Conservation (phyloP, 1,140 invertebrate genomes). For the Eriosoma lanigerum region DNA sequence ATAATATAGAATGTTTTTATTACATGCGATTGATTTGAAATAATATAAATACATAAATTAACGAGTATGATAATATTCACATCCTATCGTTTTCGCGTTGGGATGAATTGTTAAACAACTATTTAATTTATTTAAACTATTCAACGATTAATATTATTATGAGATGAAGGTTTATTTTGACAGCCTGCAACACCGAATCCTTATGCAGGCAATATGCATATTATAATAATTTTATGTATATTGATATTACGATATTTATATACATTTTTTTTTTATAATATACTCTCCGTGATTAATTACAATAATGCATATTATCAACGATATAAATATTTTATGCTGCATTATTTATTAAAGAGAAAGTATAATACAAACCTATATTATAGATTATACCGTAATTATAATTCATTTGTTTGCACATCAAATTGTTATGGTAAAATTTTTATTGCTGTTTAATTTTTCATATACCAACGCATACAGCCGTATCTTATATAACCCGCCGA, state of each 20-base stretch:
- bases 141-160: too few relatives aligned
- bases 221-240: neutral
- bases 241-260: neutral
- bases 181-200: too few relatives aligned
- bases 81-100: too few relatives aligned
- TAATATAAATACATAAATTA: too few relatives aligned
- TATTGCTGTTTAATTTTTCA: neutral
- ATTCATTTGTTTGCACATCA: slow-evolving; percentile 13
- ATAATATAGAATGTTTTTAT: too few relatives aligned
- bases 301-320: neutral
- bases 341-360: slow-evolving; percentile 12
- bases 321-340: neutral
- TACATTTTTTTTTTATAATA: neutral
- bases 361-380: neutral
- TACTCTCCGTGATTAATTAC: neutral
- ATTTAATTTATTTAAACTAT: too few relatives aligned
- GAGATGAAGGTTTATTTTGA: too few relatives aligned
- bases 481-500: neutral
- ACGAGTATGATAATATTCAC: too few relatives aligned
- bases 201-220: neutral
- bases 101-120: too few relatives aligned
- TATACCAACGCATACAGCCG: neutral
- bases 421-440: slow-evolving; percentile 15
- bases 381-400: neutral
- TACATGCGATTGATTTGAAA: too few relatives aligned